phyloP scores from a whole-genome alignment of 1,140 invertebrate genomes.

The Drosophila ohnishii region DNA sequence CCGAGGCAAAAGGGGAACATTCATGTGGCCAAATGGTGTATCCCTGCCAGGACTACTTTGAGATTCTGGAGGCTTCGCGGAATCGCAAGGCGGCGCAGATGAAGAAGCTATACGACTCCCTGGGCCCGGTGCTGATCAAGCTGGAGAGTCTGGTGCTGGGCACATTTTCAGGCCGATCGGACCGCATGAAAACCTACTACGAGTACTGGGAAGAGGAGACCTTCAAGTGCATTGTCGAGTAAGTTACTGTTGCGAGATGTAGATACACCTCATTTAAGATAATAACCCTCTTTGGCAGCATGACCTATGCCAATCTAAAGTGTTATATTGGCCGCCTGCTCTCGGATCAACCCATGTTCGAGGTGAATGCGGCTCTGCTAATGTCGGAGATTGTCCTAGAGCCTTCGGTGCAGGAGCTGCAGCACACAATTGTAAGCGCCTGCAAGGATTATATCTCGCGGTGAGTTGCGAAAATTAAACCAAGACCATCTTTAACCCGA shows the following conservation, averaged over 20 bases:
- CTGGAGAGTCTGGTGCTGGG: conserved; percentile 90
- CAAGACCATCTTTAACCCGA: too few species aligned
- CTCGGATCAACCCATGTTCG: conserved; percentile 87
- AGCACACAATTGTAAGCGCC: conserved; percentile 88
- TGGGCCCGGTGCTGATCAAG: conserved; percentile 91
- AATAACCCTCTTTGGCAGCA: conserved; percentile 27
- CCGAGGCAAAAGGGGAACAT: conserved; percentile 32
- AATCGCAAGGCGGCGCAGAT: conserved; percentile 87
- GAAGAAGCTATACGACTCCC: conserved; percentile 88
- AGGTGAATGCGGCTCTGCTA: conserved; percentile 89
- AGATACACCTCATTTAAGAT: too few species aligned
- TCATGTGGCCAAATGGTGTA: conserved; percentile 63
- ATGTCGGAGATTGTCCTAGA: conserved; percentile 89
- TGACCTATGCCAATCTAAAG: conserved; percentile 87
- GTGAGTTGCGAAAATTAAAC: conserved; percentile 56
- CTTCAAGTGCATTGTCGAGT: conserved; percentile 85
- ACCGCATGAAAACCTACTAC: conserved; percentile 88
- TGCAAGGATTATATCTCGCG: conserved; percentile 87
- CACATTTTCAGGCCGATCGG: conserved; percentile 86
- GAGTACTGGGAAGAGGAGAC: conserved; percentile 88
- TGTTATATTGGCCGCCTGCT: conserved; percentile 87
- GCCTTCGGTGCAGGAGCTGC: conserved; percentile 89
- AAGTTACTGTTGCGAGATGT: background rate
- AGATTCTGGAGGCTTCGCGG: conserved; percentile 86
- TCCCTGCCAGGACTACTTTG: conserved; percentile 83